phyloP scores from a whole-genome alignment of 1,140 invertebrate species.

The Brachionus asplanchnoidis region DNA sequence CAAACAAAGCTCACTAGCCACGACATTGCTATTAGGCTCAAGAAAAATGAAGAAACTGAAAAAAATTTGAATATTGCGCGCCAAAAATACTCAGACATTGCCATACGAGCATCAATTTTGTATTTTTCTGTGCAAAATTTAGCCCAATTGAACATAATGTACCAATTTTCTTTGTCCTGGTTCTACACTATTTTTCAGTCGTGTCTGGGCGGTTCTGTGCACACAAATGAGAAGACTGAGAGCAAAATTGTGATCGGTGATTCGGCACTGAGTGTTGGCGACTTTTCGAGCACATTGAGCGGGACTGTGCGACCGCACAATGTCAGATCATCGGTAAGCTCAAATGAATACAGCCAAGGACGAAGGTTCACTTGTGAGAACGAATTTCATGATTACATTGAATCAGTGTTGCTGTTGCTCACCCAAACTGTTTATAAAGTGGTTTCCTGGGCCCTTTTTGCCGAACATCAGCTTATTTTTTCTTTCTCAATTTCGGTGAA shows the following conservation, averaged over 20 bases:
- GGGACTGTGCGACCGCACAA: neutral
- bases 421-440: conserved; percentile 27
- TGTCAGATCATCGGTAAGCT: neutral
- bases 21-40: conserved; percentile 52
- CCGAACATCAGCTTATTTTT: conserved; percentile 54
- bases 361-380: neutral
- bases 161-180: conserved; percentile 57
- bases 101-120: conserved; percentile 54
- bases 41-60: conserved; percentile 53
- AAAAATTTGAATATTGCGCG: conserved; percentile 51
- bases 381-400: neutral
- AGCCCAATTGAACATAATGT: conserved; percentile 55
- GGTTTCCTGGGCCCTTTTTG: conserved; percentile 47
- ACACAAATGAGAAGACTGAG: neutral
- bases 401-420: neutral
- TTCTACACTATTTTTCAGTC: conserved; percentile 53
- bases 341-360: neutral
- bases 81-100: conserved; percentile 53
- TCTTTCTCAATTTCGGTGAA: conserved; percentile 47
- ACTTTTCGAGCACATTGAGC: neutral
- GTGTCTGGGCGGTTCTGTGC: neutral
- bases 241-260: neutral
- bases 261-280: neutral
- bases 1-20: conserved; percentile 52
- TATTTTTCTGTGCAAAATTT: conserved; percentile 57